phyloP scores from a whole-genome alignment of 2,888 invertebrate genomes.

The Panzeria rudis region DNA sequence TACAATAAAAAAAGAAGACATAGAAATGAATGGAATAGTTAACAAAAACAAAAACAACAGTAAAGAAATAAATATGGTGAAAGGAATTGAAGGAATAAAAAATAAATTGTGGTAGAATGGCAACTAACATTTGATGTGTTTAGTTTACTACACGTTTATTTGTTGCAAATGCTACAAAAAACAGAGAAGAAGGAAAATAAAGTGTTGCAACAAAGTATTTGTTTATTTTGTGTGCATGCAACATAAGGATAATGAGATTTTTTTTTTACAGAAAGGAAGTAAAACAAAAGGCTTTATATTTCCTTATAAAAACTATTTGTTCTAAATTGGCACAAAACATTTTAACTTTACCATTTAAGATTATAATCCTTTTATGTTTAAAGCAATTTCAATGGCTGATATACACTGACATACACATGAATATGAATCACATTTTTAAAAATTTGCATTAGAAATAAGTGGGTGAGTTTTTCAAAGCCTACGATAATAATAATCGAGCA shows the following conservation, averaged over 20 bases:
- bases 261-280: constrained; percentile 12
- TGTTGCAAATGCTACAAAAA: constrained; percentile 26
- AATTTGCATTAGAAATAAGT: neutral
- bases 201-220: constrained; percentile 29
- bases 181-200: constrained; percentile 13
- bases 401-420: neutral
- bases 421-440: neutral
- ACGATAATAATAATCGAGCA: too few relatives aligned
- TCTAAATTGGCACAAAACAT: neutral
- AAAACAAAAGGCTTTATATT: constrained; percentile 4
- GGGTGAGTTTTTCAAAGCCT: too few relatives aligned
- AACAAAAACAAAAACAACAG: neutral
- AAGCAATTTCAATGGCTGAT: neutral
- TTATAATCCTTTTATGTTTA: neutral
- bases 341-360: neutral
- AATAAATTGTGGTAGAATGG: constrained; percentile 52
- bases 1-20: constrained; percentile 32
- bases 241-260: constrained; percentile 37
- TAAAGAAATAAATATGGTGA: constrained; percentile 27
- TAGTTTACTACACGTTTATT: constrained; percentile 49
- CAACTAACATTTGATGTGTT: constrained; percentile 60
- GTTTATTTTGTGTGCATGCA: constrained; percentile 29
- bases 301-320: neutral
- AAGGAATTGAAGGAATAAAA: constrained; percentile 37
- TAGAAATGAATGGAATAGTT: neutral